A percentile compares a stretch with the other conserved stretches of the same genome.
Conservation (phyloP, 2,113 vertebrate genomes). For the Trinectes maculatus region DNA sequence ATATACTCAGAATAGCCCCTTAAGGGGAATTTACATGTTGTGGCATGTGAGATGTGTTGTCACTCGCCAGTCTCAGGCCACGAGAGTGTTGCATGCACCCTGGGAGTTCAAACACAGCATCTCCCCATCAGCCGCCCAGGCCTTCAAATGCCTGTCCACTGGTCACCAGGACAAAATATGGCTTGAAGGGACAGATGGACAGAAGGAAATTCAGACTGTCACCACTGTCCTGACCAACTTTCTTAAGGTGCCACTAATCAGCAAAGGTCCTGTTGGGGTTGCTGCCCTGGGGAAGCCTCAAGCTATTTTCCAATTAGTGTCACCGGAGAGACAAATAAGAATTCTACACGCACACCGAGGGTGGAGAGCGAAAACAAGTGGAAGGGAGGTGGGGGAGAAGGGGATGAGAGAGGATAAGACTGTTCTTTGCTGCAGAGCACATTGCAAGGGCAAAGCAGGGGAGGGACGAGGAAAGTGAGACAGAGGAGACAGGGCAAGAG, state of each 20-base stretch:
- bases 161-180: conserved; percentile 26
- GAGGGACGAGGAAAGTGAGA: conserved; percentile 19
- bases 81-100: not conserved
- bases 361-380: conserved; percentile 42
- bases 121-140: not conserved
- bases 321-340: conserved; percentile 78
- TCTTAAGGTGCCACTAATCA: conserved; percentile 82
- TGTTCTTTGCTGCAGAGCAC: conserved; percentile 37
- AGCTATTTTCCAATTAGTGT: conserved; percentile 85
- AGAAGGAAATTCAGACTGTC: conserved; percentile 39
- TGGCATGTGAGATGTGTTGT: conserved; percentile 10
- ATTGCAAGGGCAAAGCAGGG: conserved; percentile 41
- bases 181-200: conserved; percentile 39
- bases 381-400: conserved; percentile 4
- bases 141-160: not conserved
- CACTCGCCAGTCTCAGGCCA: not conserved
- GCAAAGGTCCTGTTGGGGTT: conserved; percentile 75
- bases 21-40: conserved; percentile 18
- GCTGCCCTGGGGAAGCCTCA: conserved; percentile 74
- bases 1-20: conserved; percentile 68
- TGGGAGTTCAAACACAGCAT: not conserved
- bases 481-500: conserved; percentile 19
- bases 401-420: conserved; percentile 23
- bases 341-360: conserved; percentile 59
- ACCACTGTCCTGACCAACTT: conserved; percentile 59